Evolutionary conservation across 1,140 invertebrate genomes (phyloP).

Genomic region (Sesamia nonagrioides): DNA sequence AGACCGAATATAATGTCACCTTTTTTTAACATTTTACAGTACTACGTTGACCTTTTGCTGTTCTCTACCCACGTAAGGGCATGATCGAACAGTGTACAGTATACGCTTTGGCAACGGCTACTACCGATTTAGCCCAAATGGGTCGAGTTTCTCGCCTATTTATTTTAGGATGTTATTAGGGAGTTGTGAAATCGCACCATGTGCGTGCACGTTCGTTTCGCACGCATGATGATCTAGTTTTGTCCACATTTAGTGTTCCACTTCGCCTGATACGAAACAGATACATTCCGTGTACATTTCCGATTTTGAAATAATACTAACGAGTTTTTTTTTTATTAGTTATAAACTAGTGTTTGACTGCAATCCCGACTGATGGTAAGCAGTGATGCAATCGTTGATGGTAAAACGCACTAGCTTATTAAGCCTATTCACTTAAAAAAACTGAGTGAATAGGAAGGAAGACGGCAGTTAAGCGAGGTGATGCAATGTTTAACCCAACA

Average conservation of each 20-base stretch:
- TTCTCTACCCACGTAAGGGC: background rate
- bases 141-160: constrained; percentile 50
- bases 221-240: constrained; percentile 55
- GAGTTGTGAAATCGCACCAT: constrained; percentile 58
- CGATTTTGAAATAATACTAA: constrained; percentile 32
- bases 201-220: constrained; percentile 53
- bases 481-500: too few species aligned
- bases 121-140: constrained; percentile 52
- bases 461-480: too few species aligned
- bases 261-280: constrained; percentile 27
- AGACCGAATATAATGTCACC: constrained; percentile 8
- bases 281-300: constrained; percentile 34
- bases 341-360: too few species aligned
- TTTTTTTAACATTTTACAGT: background rate
- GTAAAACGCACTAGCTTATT: too few species aligned
- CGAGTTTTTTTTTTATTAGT: too few species aligned
- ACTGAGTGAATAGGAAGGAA: too few species aligned
- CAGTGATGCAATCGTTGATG: too few species aligned
- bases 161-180: constrained; percentile 58
- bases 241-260: constrained; percentile 47
- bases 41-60: constrained; percentile 1
- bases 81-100: background rate
- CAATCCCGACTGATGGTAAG: too few species aligned
- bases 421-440: too few species aligned
- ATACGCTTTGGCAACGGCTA: constrained; percentile 23